Base-by-base conservation (phyloP, 2,113 vertebrate species). In the Myodes glareolus region DNA sequence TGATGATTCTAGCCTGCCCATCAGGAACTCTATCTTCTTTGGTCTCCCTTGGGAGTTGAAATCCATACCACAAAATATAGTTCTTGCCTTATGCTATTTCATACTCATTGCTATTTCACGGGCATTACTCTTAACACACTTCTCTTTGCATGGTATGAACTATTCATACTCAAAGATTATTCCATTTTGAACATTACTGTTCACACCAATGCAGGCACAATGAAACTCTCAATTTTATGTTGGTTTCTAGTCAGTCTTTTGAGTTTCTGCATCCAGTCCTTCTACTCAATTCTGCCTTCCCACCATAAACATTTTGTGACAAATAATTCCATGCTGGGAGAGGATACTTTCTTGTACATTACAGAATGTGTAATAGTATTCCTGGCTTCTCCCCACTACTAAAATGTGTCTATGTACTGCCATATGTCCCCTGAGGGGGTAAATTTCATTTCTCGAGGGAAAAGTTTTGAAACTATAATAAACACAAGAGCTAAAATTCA, bases 381-480 rank as follows among this genome's bases (percentile, higher is more conserved):
- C 21, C 21, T 68, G 70, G 65, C 10, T 80, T 95, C 39, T 90
- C 50, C 23, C 3, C 3, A 78, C 23, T 73, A 80, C 4, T 73
- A 76, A 90, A 96, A 88, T 94, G 33, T 85, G 65, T 90, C 29
- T 78, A 91, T 82, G 87, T 29, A 73, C 47, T 65, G 47, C 13
- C 19, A 91, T 50, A 81, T 73, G 12, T 87, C 39, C 17, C 65
- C 67, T 36, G 67, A 4, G 17, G 58, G 42, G n/a, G 17, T 1
- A 45, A 85, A 97, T 81, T 92, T 61, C 85, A 73, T 73, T 10
- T 90, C 36, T 47, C 23, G 73, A 93, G 77, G 42, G 86, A 25
- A 90, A 77, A 67, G 11, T 82, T 91, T 68, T 94, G 70, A 88
- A 88, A 89, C 91, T 89, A 65, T 78, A 87, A 94, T 76, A 80